Base-by-base conservation (phyloP, 2,888 invertebrate genomes). In the Caenorhabditis virilis region DNA sequence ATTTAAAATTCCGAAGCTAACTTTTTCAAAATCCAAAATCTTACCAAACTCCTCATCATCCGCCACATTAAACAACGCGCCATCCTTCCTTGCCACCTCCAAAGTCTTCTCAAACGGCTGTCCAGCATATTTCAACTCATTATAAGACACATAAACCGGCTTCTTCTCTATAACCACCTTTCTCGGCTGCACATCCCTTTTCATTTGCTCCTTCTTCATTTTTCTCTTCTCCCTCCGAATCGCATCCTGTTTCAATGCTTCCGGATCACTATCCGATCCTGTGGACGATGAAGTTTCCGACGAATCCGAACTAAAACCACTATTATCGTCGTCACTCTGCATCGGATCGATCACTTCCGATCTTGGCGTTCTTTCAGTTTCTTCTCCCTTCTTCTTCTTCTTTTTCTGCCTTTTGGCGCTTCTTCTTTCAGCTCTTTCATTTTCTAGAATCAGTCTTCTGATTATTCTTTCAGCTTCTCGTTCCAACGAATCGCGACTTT, bases 381-480 rank as follows among this genome's bases (percentile, higher is more conserved):
- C 6, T 9, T 30, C 5, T 36, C 13, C n/a, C 36, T 5, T 36
- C 5, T 15, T 36, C 5, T 36, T 7, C 9, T 36, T 36, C n/a
- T 36, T 13, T 15, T 36, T 36, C 36, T n/a, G 36, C 7, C 5
- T 5, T 36, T 13, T n/a, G 5, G 7, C 9, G 4, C 5, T 36
- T 9, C n/a, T 36, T 36, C 36, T 7, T 36, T 36, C 36, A n/a
- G 36, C 30, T 30, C 30, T 6, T 13, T 30, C 13, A 9, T 30
- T 38, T 30, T 60, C 52, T 39, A 56, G 38, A 3, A 59, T 60
- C 35, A 59, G 27, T 4, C 60, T 45, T 7, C 56, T 42, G 1
- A 59, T 60, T 9, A 57, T 60, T 41, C 57, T 35, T 16, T 60
- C 65, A 4, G 63, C 63, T 47, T 63, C 63, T 43, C 47, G 20